Percentiles rank a stretch among this genome's conserved stretches.
Conservation (phyloP, 2,113 vertebrate species). For the Clarias gariepinus region DNA sequence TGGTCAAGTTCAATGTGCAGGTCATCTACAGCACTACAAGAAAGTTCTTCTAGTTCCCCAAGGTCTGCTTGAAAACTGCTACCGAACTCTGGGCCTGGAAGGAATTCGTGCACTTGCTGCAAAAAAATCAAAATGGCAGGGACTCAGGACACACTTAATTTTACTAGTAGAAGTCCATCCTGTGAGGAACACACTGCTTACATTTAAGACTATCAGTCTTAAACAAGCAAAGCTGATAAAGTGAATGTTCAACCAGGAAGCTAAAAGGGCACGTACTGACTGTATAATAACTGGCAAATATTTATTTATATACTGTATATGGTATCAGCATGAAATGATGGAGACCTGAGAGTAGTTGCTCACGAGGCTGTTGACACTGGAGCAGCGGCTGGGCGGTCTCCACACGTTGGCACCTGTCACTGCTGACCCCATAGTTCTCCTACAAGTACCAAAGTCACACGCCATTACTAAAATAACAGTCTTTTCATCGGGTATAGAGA, state of each 20-base stretch:
- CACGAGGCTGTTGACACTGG: conserved; percentile 91
- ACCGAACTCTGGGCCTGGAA: conserved; percentile 76
- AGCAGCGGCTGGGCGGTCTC: conserved; percentile 90
- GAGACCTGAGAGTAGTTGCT: conserved; percentile 83
- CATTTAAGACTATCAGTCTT: background rate
- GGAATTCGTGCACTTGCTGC: conserved; percentile 79
- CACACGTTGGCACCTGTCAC: conserved; percentile 78
- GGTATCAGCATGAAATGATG: conserved; percentile 43
- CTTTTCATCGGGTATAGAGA: background rate
- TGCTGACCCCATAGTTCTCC: conserved; percentile 78
- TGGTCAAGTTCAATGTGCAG: conserved; percentile 88
- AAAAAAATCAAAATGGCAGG: background rate
- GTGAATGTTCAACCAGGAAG: background rate
- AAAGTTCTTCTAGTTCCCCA: conserved; percentile 61
- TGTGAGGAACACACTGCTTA: background rate
- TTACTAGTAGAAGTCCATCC: background rate
- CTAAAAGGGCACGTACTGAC: background rate
- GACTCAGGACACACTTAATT: background rate
- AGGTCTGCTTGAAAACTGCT: conserved; percentile 76
- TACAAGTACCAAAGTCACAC: conserved; percentile 59
- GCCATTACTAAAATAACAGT: background rate
- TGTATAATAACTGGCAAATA: background rate
- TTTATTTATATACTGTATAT: too few species aligned
- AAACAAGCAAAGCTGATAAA: background rate
- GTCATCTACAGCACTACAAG: conserved; percentile 79